These are phyloP conservation scores for Distichodus sexfasciatus DNA, from an alignment of 2,797 vertebrate species.

Conservation along the genomic window DNA sequence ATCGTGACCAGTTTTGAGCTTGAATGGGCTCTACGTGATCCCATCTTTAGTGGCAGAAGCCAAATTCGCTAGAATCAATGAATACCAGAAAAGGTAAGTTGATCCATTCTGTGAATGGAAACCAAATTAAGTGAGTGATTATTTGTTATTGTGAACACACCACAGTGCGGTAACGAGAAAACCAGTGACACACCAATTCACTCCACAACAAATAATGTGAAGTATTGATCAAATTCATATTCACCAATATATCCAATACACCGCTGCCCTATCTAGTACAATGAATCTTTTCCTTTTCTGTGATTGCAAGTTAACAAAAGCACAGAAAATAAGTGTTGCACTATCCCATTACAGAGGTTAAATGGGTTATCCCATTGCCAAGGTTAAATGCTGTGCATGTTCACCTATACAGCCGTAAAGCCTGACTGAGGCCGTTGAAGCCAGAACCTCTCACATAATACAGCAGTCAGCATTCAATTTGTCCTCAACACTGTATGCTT, in stretches of 20 bases:
- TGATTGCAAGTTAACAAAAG: too few species aligned
- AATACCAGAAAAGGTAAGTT: constrained; percentile 8
- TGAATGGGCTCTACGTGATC: constrained; percentile 10
- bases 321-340: too few species aligned
- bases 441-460: constrained; percentile 32
- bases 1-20: constrained; percentile 35
- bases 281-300: too few species aligned
- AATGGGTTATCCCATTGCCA: too few species aligned
- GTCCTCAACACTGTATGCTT: neutral
- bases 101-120: neutral
- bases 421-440: constrained; percentile 1
- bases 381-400: neutral
- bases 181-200: neutral
- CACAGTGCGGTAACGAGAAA: too few species aligned
- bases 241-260: too few species aligned
- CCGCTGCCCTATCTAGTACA: too few species aligned
- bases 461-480: constrained; percentile 30
- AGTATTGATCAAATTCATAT: too few species aligned
- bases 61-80: constrained; percentile 5
- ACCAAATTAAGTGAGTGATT: too few species aligned
- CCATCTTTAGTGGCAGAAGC: constrained; percentile 25
- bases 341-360: too few species aligned
- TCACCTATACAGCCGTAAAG: constrained; percentile 17
- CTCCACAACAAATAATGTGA: too few species aligned
- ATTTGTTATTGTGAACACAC: too few species aligned